These are phyloP conservation scores for Helicorthomorpha holstii DNA, from an alignment of 1,140 invertebrate genomes.

Conservation along the genomic window DNA sequence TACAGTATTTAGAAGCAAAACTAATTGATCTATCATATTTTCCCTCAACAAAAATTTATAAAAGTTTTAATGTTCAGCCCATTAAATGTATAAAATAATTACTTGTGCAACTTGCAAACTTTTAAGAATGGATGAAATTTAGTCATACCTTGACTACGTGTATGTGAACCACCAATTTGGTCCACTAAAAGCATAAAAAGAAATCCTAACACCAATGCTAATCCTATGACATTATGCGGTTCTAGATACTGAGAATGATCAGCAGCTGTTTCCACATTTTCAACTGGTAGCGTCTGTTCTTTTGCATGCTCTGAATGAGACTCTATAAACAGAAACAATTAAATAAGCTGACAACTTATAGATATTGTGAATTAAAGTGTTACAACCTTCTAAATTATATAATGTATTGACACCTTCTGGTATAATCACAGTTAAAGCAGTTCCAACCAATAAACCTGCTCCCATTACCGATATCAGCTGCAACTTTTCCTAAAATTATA, in stretches of 20 bases:
- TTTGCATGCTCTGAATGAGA: too few relatives aligned
- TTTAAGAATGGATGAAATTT: too few relatives aligned
- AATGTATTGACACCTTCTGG: slow-evolving; percentile 91
- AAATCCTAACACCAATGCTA: slow-evolving; percentile 69
- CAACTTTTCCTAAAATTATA: slow-evolving; percentile 64
- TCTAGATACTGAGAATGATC: slow-evolving; percentile 15
- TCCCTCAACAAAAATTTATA: too few relatives aligned
- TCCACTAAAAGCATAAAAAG: slow-evolving; percentile 96
- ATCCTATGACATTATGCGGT: slow-evolving; percentile 45
- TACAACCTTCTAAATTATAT: slow-evolving; percentile 17
- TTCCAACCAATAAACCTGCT: slow-evolving; percentile 92
- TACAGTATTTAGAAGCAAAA: too few relatives aligned
- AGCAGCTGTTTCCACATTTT: background rate
- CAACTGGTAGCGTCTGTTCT: too few relatives aligned
- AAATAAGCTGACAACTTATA: too few relatives aligned
- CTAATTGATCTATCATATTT: too few relatives aligned
- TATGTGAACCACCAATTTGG: slow-evolving; percentile 37
- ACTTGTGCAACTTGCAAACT: too few relatives aligned
- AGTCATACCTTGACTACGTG: slow-evolving; percentile 17
- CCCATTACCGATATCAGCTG: slow-evolving; percentile 87
- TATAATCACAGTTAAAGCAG: slow-evolving; percentile 92
- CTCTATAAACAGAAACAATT: too few relatives aligned
- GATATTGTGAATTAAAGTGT: background rate
- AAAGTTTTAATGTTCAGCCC: too few relatives aligned
- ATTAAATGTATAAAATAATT: too few relatives aligned